Evolutionary conservation across 1,140 invertebrate species (phyloP).

Genomic region (Marisa cornuarietis): DNA sequence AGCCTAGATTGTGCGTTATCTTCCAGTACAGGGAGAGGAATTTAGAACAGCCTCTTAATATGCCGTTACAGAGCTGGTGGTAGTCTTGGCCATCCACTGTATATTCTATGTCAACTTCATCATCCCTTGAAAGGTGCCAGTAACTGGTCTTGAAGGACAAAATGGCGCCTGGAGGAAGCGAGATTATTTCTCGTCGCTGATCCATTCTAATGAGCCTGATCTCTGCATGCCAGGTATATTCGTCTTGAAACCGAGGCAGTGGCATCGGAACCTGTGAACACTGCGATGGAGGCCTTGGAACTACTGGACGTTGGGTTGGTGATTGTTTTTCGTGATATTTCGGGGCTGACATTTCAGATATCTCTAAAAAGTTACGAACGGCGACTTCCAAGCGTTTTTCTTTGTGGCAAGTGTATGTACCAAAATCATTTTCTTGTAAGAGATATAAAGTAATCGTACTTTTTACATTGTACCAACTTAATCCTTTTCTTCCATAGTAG

Average conservation of each 20-base stretch:
- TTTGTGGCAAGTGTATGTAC: slow-evolving; percentile 15
- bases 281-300: neutral
- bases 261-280: neutral
- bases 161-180: slow-evolving; percentile 4
- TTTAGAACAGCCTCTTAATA: slow-evolving; percentile 8
- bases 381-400: neutral
- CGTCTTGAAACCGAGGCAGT: slow-evolving; percentile 6
- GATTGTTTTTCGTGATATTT: neutral
- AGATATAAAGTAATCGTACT: slow-evolving; percentile 1
- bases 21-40: neutral
- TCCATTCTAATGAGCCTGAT: slow-evolving; percentile 7
- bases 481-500: neutral
- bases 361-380: neutral
- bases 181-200: neutral
- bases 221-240: neutral
- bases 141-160: slow-evolving; percentile 8
- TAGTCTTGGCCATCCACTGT: neutral
- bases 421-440: neutral
- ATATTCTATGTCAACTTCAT: slow-evolving; percentile 3
- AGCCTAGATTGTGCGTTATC: neutral
- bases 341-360: neutral
- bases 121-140: slow-evolving; percentile 3
- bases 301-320: neutral
- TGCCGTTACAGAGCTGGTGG: neutral
- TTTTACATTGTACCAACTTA: neutral